Evolutionary conservation across 2,888 invertebrate genomes (phyloP).

Genomic region (Phasia obesa): DNA sequence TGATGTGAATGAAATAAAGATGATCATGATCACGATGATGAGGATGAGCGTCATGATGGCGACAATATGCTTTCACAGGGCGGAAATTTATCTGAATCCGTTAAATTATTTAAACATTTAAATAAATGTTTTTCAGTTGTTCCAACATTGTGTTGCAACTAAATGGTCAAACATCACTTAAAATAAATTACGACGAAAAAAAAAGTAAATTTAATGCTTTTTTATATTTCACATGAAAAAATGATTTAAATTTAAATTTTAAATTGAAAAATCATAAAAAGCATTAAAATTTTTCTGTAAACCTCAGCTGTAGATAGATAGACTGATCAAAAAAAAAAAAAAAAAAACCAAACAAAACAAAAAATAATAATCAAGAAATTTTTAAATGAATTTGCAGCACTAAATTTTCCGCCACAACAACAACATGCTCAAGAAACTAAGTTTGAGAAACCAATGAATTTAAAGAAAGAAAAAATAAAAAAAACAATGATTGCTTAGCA

Average conservation of each 20-base stretch:
- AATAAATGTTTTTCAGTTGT: slow-evolving; percentile 15
- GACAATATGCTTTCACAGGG: neutral
- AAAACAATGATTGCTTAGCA: slow-evolving; percentile 69
- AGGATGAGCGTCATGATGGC: neutral
- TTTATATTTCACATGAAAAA: slow-evolving; percentile 23
- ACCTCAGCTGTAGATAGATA: slow-evolving; percentile 33
- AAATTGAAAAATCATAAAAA: slow-evolving; percentile 63
- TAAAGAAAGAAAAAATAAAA: slow-evolving; percentile 8
- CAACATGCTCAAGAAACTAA: slow-evolving; percentile 18
- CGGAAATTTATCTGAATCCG: slow-evolving; percentile 1
- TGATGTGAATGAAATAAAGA: slow-evolving; percentile 46
- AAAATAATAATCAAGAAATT: slow-evolving; percentile 54
- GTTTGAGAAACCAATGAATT: slow-evolving; percentile 28
- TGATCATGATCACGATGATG: neutral
- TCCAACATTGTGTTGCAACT: neutral
- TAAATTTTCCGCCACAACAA: slow-evolving; percentile 47
- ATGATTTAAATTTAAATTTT: slow-evolving; percentile 32
- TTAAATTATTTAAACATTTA: slow-evolving; percentile 22
- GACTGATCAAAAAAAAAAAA: neutral
- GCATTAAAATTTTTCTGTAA: slow-evolving; percentile 51
- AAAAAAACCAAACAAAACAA: slow-evolving; percentile 13
- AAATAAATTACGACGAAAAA: neutral
- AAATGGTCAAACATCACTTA: neutral
- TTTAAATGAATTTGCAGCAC: slow-evolving; percentile 47
- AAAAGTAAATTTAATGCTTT: neutral